These are phyloP conservation scores for Orchestia grillus DNA, from an alignment of 1,140 invertebrate species.

Conservation along the genomic window DNA sequence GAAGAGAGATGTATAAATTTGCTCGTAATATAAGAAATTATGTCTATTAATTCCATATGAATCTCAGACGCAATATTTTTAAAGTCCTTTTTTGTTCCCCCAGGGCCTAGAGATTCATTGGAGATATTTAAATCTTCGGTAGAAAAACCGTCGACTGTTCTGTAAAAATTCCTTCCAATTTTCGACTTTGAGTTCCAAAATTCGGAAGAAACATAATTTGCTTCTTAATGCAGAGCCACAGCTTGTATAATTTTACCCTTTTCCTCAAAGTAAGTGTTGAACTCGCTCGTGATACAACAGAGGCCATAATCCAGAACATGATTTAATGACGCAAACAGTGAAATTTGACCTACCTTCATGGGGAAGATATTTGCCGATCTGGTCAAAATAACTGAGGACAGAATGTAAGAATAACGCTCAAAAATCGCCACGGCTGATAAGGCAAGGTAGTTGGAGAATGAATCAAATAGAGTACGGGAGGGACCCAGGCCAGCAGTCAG, in stretches of 20 bases:
- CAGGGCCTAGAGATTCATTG: too few species aligned
- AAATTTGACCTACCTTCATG: not conserved
- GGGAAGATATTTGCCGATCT: not conserved
- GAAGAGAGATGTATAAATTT: too few species aligned
- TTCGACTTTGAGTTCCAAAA: not conserved
- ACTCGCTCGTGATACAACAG: not conserved
- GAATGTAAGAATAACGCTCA: not conserved
- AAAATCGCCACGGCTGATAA: not conserved
- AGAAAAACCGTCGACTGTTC: not conserved
- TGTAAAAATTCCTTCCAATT: too few species aligned
- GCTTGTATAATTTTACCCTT: not conserved
- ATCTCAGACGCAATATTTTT: not conserved
- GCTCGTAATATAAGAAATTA: too few species aligned
- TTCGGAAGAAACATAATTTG: not conserved
- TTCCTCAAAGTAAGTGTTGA: not conserved
- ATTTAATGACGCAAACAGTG: not conserved
- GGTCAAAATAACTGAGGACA: not conserved
- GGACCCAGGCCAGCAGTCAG: not conserved
- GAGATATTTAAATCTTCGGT: not conserved
- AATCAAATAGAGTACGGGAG: not conserved
- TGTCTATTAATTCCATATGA: not conserved
- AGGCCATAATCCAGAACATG: not conserved
- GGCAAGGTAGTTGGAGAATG: not conserved
- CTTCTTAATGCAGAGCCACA: not conserved
- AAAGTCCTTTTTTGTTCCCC: not conserved